Conservation (phyloP, 2,888 invertebrate species). For the Drosophila putrida region DNA sequence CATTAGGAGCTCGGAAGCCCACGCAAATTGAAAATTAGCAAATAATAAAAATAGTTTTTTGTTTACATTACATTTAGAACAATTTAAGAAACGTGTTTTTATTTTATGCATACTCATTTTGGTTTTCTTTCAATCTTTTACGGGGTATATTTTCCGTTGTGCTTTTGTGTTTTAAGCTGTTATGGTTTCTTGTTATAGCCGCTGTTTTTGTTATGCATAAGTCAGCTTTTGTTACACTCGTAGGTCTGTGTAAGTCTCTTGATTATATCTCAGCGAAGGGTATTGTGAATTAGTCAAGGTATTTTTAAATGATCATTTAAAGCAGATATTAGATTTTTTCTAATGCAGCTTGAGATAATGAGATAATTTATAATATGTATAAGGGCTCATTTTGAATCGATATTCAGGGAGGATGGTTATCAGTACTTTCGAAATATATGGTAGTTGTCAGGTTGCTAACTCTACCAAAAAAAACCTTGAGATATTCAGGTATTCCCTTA, state of each 20-base stretch:
- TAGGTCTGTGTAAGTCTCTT: slow-evolving; percentile 24
- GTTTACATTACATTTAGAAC: not conserved
- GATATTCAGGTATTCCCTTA: not conserved
- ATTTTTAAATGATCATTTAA: not conserved
- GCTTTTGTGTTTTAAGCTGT: not conserved
- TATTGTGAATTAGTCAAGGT: slow-evolving; percentile 28
- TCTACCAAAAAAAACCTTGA: not conserved
- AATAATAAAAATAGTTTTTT: not conserved
- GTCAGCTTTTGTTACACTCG: slow-evolving; percentile 35
- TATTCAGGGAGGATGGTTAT: no score
- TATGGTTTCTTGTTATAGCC: slow-evolving; percentile 23
- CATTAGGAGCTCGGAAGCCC: not conserved
- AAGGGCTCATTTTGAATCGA: no score
- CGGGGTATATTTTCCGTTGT: slow-evolving; percentile 24
- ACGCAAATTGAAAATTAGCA: not conserved
- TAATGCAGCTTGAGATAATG: not conserved
- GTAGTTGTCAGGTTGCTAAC: not conserved
- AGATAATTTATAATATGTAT: not conserved
- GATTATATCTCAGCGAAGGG: slow-evolving; percentile 22
- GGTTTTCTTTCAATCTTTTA: not conserved
- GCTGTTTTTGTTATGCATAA: slow-evolving; percentile 29
- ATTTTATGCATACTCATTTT: not conserved
- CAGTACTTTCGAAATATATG: no score
- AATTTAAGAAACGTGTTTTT: not conserved
- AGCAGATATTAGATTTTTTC: not conserved